Conservation (phyloP, 2,113 vertebrate genomes). For the Myotis lucifugus region DNA sequence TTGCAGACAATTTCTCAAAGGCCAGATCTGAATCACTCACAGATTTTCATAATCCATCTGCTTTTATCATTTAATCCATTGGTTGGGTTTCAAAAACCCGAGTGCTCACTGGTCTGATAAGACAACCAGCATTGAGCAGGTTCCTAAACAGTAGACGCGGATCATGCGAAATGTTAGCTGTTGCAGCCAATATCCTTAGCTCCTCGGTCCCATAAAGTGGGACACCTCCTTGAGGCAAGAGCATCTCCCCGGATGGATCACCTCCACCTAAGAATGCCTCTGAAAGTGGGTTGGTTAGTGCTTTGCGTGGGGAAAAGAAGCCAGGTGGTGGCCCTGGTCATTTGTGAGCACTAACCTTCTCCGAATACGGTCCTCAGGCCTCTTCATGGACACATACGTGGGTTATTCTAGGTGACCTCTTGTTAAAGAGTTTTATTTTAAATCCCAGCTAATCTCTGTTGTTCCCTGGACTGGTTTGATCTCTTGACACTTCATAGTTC, state of each 20-base stretch:
- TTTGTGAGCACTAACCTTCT: slow-evolving; percentile 64
- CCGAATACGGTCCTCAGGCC: slow-evolving; percentile 65
- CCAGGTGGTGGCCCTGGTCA: not conserved
- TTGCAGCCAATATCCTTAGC: not conserved
- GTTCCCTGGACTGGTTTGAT: slow-evolving; percentile 80
- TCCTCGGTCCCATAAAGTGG: not conserved
- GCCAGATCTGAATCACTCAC: slow-evolving; percentile 22
- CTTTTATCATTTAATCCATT: slow-evolving; percentile 27
- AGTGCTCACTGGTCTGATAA: not conserved
- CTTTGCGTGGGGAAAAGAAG: too few relatives aligned
- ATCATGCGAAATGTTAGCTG: not conserved
- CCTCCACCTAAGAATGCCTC: not conserved
- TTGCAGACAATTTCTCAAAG: slow-evolving; percentile 24
- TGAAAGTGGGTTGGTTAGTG: not conserved
- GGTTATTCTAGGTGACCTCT: slow-evolving; percentile 83
- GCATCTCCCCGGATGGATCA: not conserved
- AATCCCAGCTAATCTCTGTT: slow-evolving; percentile 83
- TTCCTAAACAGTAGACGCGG: not conserved
- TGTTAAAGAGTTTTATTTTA: slow-evolving; percentile 83
- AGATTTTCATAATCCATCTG: slow-evolving; percentile 45
- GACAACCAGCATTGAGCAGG: not conserved
- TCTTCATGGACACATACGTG: slow-evolving; percentile 71
- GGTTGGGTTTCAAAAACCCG: not conserved
- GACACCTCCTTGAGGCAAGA: not conserved
- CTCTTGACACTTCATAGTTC: slow-evolving; percentile 83